These are phyloP conservation scores for Tanypteryx hageni DNA, from an alignment of 2,888 invertebrate genomes.

Conservation along the genomic window DNA sequence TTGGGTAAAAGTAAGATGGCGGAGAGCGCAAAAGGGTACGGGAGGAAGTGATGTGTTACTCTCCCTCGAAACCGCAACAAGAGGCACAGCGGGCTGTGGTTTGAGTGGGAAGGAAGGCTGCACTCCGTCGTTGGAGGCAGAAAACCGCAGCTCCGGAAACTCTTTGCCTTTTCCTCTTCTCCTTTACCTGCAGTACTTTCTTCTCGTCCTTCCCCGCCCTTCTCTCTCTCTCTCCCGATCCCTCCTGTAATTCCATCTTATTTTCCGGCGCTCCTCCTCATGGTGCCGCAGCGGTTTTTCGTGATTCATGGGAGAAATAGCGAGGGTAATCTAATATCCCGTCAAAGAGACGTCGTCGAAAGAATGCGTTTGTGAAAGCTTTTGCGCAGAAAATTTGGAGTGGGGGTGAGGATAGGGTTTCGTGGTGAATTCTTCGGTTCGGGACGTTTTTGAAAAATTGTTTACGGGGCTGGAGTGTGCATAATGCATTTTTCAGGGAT, in stretches of 20 bases:
- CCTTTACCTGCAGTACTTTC: not conserved
- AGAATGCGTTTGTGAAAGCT: conserved; percentile 1
- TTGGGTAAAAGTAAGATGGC: not conserved
- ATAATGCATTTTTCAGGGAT: not conserved
- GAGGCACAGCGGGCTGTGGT: conserved; percentile 31
- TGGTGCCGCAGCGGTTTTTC: not conserved
- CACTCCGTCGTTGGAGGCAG: conserved; percentile 3
- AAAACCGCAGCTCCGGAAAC: conserved; percentile 28
- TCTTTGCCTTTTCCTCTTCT: conserved; percentile 16
- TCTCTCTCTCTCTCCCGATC: not conserved
- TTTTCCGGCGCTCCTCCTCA: not conserved
- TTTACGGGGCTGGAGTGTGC: not conserved
- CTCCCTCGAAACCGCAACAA: conserved; percentile 52
- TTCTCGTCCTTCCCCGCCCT: not conserved
- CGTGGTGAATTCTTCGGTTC: not conserved
- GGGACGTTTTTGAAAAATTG: not conserved
- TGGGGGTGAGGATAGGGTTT: not conserved
- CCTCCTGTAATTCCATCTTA: conserved; percentile 19
- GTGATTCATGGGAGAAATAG: not conserved
- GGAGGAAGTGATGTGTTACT: conserved; percentile 51
- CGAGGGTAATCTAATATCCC: conserved; percentile 1
- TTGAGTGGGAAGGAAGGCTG: not conserved
- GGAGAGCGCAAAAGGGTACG: not conserved
- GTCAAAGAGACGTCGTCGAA: not conserved
- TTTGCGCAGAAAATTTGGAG: not conserved